Evolutionary conservation across 2,797 vertebrate genomes (phyloP), one percentile per base, ranked within the genome.

Genomic region (Bufotes viridis): DNA sequence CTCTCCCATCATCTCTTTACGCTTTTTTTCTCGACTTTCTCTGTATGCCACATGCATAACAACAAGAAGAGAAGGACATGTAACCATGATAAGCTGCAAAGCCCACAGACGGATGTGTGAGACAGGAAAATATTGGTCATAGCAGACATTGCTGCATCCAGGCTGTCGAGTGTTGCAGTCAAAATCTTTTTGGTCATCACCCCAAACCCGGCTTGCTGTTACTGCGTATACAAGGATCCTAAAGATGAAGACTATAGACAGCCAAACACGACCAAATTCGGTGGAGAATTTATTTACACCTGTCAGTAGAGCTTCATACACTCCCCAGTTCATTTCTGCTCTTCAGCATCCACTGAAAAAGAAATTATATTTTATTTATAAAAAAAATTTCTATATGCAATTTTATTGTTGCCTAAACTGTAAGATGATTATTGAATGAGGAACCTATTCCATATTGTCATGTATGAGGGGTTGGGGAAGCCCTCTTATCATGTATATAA

Each of bases 51-150:
- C 98, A 0, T 99, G 98, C 96, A 99, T 97, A 91, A 98, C 93
- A 91, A 99, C 98, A 13, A 99, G 93, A 55, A 99, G 91, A 0
- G 98, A 99, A 0, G 98, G 98, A 81, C 98, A 99, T 0, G 97
- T 99, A 93, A 99, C 98, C n/a, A 99, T 96, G 95, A 99, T 99
- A 92, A 99, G 97, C 94, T 99, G 98, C 90, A 99, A 94, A 7
- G 98, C 98, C 98, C 98, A 99, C 51, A 99, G 96, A 2, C 98
- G 96, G 86, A 99, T 93, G 20, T 99, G 98, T 75, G 98, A 99
- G 63, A 99, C 89, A 0, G 98, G 98, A 94, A 99, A 99, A 94
- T 96, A 99, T 91, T 96, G 91, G 85, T 99, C 98, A 0, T 89
- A 99, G 93, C 98, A 99, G 83, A 98, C 98, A 0, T 99, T 99